Base-by-base conservation (phyloP, 2,797 vertebrate species). In the Arvicola amphibius region DNA sequence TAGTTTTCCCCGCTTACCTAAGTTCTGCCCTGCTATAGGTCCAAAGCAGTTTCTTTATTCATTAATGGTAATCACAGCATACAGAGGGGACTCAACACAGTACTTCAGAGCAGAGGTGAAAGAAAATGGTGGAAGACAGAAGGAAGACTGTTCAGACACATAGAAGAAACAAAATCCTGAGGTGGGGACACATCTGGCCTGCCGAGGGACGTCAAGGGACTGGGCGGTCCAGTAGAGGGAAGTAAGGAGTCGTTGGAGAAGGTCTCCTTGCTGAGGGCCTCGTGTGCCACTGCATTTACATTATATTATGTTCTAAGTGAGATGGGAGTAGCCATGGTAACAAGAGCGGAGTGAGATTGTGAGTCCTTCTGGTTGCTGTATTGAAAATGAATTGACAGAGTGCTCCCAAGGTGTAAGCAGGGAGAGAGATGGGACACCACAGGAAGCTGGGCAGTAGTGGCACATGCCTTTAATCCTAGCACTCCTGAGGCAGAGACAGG, bases 201-300 rank as follows among this genome's bases (percentile, higher is more conserved):
- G 29, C 10, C 21, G 59, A 76, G 81, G 56, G 71, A 5, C 40
- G 6, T 74, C 19, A 8, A 29, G 59, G 9, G 90, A 17, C 61
- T 78, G 25, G 61, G 8, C 14, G 27, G 17, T 17, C 0, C 8
- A 53, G 59, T 1, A 7, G 53, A 78, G 34, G 81, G 46, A 53
- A 5, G 9, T 2, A 59, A 48, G 56, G 83, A 23, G 21, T 8
- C 4, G 56, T 5, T 63, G 10, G 51, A 34, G 34, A 53, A 59
- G 46, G 11, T 23, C 2, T 21, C 27, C n/a, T 83, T 61, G 65
- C n/a, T 40, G 8, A 1, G 48, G 34, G 14, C 34, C 48, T 78
- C 43, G 0, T n/a, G 6, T 0, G 3, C 69, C 25, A 8, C n/a
- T 2, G 21, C 21, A 27, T 2, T 53, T 79, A 51, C 6, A 5